Base-by-base conservation (phyloP, 2,113 vertebrate species). In the Bambusicola thoracicus region DNA sequence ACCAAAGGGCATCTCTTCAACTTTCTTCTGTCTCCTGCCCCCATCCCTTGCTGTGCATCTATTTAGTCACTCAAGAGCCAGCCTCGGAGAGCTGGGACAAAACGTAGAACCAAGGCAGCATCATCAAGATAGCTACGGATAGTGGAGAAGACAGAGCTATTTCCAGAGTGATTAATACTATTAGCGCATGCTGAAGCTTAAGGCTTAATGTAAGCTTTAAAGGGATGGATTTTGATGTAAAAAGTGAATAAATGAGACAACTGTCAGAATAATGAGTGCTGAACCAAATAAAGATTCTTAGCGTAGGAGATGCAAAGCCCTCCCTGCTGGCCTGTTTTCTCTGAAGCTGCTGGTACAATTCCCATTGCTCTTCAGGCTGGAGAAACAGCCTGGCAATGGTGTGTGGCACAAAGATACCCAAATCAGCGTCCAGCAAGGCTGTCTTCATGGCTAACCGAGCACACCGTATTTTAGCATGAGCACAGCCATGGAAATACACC, bases 231-330 rank as follows among this genome's bases (percentile, higher is more conserved):
- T 95, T 89, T 95, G 89, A 92, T 94, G 86, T 93, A 92, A 96
- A 94, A 96, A 94, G 65, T 88, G 92, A 96, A 93, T 94, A 95
- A 96, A 95, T 89, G 92, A 96, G 94, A 92, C 86, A 86, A 96
- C 89, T 93, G 92, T 94, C 94, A 96, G 94, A 93, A 93, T 61
- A 96, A 92, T 93, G 74, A 94, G 81, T 93, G 90, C 69, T 84
- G 95, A 93, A 90, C 46, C 93, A 78, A 92, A 46, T 58, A 68
- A 74, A 84, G 74, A 79, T 89, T 43, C 67, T 74, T 58, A 80
- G 85, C 2, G 0, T n/a, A 83, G 40, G 56, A 89, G 36, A 92
- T 85, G 68, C 49, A 87, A 83, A 95, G 51, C 87, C 49, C 41
- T 93, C 84, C 67, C 85, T 74, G 61, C 82, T 94, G 85, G 72